Conservation (phyloP, 2,888 invertebrate genomes). For the Taphrorychus bicolor region DNA sequence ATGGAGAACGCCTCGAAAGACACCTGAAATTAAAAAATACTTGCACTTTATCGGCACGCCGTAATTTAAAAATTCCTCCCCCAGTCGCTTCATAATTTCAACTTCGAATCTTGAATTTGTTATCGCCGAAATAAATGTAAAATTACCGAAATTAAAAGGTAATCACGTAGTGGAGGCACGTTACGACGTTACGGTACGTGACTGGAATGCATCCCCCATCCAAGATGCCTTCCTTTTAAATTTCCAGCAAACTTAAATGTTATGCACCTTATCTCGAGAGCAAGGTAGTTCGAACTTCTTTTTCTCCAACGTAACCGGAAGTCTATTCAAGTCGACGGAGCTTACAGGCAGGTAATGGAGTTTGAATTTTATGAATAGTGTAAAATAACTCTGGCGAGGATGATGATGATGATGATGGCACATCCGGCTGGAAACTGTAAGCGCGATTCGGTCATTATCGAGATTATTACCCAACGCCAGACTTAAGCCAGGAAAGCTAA, state of each 20-base stretch:
- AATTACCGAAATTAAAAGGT: slow-evolving; percentile 31
- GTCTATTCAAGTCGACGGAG: neutral
- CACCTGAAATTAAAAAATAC: too few relatives aligned
- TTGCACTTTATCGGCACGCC: too few relatives aligned
- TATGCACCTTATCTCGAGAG: slow-evolving; percentile 17
- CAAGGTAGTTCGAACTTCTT: slow-evolving; percentile 2
- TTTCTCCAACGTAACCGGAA: neutral
- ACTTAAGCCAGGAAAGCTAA: slow-evolving; percentile 16
- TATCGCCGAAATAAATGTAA: slow-evolving; percentile 33
- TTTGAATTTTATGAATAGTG: neutral
- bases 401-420: too few relatives aligned
- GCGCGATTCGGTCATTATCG: slow-evolving; percentile 9
- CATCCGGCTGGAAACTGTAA: too few relatives aligned
- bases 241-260: slow-evolving; percentile 24
- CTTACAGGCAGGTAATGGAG: neutral
- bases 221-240: slow-evolving; percentile 21
- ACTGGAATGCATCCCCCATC: slow-evolving; percentile 18
- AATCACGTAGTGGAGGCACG: slow-evolving; percentile 33
- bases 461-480: slow-evolving; percentile 4
- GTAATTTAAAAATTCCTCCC: neutral
- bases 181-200: slow-evolving; percentile 30
- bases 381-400: too few relatives aligned
- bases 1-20: slow-evolving; percentile 86
- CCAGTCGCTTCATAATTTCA: neutral
- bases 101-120: slow-evolving; percentile 14